Conservation (phyloP, 2,797 vertebrate genomes). For the Peromyscus eremicus region DNA sequence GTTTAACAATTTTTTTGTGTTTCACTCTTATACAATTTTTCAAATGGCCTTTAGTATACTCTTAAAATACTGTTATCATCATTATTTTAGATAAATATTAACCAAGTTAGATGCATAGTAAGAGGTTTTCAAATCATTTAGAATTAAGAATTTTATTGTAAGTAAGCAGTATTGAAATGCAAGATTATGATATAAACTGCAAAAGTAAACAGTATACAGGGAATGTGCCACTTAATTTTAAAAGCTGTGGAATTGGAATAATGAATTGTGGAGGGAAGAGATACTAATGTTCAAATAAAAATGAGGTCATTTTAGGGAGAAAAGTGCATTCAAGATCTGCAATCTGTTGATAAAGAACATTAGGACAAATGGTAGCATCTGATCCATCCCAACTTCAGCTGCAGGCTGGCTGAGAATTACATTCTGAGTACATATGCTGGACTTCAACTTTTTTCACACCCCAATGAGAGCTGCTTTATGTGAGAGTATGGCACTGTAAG, state of each 20-base stretch:
- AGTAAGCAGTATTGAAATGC: neutral
- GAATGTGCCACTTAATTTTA: neutral
- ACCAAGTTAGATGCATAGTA: neutral
- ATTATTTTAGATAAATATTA: neutral
- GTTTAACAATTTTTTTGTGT: neutral
- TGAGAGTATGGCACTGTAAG: neutral
- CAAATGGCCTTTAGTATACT: neutral
- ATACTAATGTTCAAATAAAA: neutral
- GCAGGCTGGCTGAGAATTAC: neutral
- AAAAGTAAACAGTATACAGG: neutral
- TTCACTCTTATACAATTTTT: neutral
- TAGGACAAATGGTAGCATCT: neutral
- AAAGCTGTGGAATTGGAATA: neutral
- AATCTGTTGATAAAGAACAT: neutral
- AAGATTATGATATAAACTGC: neutral
- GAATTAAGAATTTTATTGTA: conserved; percentile 16
- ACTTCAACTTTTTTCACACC: neutral
- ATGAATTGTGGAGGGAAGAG: neutral
- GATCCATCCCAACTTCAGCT: neutral
- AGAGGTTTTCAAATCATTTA: conserved; percentile 27
- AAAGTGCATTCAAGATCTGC: neutral
- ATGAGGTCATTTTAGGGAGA: neutral
- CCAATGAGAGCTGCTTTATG: neutral
- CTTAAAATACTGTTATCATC: neutral
- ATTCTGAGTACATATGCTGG: neutral